A percentile compares a stretch with the other conserved stretches of the same genome.
These are phyloP conservation scores for Hipposideros armiger DNA, from an alignment of 2,113 vertebrate species.

Conservation along the genomic window DNA sequence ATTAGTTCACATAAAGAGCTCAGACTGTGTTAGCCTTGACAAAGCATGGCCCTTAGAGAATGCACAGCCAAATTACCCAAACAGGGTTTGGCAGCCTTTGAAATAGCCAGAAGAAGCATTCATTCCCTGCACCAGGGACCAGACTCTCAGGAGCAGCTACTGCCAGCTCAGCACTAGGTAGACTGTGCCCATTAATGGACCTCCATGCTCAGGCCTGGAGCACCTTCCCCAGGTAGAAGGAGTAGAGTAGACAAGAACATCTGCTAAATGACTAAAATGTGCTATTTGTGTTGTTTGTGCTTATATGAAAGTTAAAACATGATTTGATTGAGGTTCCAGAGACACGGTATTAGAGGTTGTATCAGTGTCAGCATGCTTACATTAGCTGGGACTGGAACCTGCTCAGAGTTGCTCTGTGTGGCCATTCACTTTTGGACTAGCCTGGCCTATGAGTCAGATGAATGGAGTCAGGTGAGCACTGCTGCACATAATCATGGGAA, in stretches of 20 bases:
- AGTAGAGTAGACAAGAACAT: background rate
- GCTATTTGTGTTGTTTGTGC: background rate
- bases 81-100: background rate
- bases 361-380: background rate
- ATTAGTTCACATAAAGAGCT: background rate
- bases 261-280: background rate
- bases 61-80: background rate
- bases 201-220: background rate
- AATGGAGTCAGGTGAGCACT: background rate
- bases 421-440: too few relatives aligned
- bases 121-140: background rate
- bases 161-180: background rate
- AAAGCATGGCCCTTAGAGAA: background rate
- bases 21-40: background rate
- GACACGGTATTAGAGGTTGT: background rate
- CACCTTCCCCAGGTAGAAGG: background rate
- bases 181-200: background rate
- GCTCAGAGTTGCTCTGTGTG: background rate
- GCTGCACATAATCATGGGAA: accelerated
- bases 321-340: background rate
- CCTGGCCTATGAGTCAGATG: background rate
- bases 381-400: background rate
- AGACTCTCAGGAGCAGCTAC: background rate
- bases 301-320: background rate
- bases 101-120: background rate